Conservation (phyloP, 2,797 vertebrate genomes). For the Danio choprae region DNA sequence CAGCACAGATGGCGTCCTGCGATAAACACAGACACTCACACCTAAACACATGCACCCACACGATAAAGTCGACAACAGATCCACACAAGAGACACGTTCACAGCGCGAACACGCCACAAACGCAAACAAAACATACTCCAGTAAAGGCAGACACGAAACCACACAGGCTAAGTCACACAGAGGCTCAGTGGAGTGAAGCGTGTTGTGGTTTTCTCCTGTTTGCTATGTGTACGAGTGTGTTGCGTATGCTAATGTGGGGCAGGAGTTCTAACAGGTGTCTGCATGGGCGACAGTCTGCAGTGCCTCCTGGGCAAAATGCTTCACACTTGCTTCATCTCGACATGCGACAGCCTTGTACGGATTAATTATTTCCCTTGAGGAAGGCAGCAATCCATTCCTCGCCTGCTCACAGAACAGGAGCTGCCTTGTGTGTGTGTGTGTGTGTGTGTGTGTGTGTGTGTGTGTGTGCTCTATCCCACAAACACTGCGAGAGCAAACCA, state of each 20-base stretch:
- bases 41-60: constrained; percentile 46
- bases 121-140: constrained; percentile 37
- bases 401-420: constrained; percentile 19
- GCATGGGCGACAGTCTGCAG: constrained; percentile 79
- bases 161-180: constrained; percentile 20
- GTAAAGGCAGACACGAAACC: constrained; percentile 38
- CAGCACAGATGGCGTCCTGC: constrained; percentile 74
- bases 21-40: constrained; percentile 46
- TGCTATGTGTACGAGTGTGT: constrained; percentile 34
- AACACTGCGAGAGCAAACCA: constrained; percentile 24
- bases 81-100: constrained; percentile 23
- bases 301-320: constrained; percentile 84
- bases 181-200: constrained; percentile 22
- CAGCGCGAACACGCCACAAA: constrained; percentile 8
- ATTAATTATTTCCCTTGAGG: constrained; percentile 83
- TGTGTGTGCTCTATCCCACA: constrained; percentile 7
- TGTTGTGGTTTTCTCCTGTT: constrained; percentile 43
- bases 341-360: constrained; percentile 81
- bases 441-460: constrained; percentile 19
- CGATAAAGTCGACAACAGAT: constrained; percentile 41
- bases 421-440: constrained; percentile 2
- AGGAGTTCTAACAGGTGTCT: constrained; percentile 84
- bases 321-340: constrained; percentile 80
- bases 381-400: constrained; percentile 28
- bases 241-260: constrained; percentile 74